Evolutionary conservation across 2,797 vertebrate species (phyloP).

Genomic region (Micromesistius poutassou): DNA sequence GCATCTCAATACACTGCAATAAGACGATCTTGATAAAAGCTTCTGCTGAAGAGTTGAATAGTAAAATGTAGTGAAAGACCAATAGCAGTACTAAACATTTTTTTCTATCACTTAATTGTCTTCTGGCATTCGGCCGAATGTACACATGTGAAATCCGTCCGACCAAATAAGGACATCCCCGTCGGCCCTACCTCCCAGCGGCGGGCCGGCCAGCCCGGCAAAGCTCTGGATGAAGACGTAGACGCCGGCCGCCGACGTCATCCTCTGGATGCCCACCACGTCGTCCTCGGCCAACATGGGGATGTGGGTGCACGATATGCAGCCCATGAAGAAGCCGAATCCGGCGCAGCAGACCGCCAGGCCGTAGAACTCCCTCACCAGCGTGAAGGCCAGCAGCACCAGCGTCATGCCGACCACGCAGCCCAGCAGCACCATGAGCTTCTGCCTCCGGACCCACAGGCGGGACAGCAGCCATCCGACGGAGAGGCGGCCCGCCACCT

Average conservation of each 20-base stretch:
- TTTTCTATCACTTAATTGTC: not conserved
- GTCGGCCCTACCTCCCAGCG: slow-evolving; percentile 82
- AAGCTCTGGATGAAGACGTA: slow-evolving; percentile 95
- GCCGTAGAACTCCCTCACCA: slow-evolving; percentile 83
- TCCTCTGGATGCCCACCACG: slow-evolving; percentile 87
- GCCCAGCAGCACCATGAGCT: slow-evolving; percentile 85
- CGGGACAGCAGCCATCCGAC: slow-evolving; percentile 83
- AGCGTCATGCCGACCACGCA: slow-evolving; percentile 75
- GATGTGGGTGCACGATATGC: slow-evolving; percentile 85
- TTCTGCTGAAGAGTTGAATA: too few relatives aligned
- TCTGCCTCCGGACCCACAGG: slow-evolving; percentile 66
- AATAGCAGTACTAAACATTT: not conserved
- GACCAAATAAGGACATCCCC: not conserved
- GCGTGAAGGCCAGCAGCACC: slow-evolving; percentile 84
- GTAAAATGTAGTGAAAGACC: not conserved
- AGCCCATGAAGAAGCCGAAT: slow-evolving; percentile 90
- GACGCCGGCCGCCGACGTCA: slow-evolving; percentile 90
- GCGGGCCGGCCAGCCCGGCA: slow-evolving; percentile 90
- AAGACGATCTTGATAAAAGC: not conserved
- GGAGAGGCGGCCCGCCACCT: slow-evolving; percentile 83
- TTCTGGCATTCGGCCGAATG: not conserved
- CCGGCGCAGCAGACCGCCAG: slow-evolving; percentile 83
- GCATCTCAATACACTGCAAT: not conserved
- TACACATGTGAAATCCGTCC: not conserved
- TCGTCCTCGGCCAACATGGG: slow-evolving; percentile 93